Evolutionary conservation across 2,888 invertebrate species (phyloP).

Genomic region (Drosophila pseudotalamancana): DNA sequence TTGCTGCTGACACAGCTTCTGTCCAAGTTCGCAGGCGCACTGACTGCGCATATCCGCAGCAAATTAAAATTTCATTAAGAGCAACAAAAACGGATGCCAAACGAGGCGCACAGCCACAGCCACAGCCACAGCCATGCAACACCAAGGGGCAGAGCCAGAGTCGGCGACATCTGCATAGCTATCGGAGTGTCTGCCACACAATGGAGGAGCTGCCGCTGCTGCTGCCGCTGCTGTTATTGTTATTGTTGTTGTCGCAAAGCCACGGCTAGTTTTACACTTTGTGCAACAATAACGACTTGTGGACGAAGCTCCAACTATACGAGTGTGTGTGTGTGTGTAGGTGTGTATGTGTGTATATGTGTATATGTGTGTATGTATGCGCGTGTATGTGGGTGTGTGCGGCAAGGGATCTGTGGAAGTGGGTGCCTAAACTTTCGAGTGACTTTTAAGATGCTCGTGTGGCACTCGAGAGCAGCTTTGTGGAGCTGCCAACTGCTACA

Average conservation of each 20-base stretch:
- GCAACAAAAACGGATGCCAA: conserved; percentile 54
- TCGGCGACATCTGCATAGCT: conserved; percentile 40
- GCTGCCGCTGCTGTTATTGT: conserved; percentile 1
- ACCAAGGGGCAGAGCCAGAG: background rate
- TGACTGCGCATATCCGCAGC: conserved; percentile 80
- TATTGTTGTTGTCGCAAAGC: conserved; percentile 29
- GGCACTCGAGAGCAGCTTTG: conserved; percentile 52
- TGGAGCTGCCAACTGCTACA: conserved; percentile 32
- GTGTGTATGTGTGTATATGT: too few species aligned
- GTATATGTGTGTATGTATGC: background rate
- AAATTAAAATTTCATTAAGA: conserved; percentile 81
- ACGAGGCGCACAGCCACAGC: conserved; percentile 9
- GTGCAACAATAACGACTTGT: conserved; percentile 39
- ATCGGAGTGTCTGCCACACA: conserved; percentile 26
- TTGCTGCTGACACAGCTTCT: conserved; percentile 37
- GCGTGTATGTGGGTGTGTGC: conserved; percentile 1
- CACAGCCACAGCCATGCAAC: conserved; percentile 1
- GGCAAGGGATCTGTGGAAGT: background rate
- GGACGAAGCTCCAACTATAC: too few species aligned
- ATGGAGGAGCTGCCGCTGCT: conserved; percentile 11
- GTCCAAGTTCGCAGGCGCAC: conserved; percentile 67
- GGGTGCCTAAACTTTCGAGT: conserved; percentile 52
- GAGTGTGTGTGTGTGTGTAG: too few species aligned
- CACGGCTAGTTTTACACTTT: conserved; percentile 62
- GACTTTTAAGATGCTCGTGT: conserved; percentile 60